Conservation (phyloP, 2,113 vertebrate genomes). For the Dasyprocta punctata region DNA sequence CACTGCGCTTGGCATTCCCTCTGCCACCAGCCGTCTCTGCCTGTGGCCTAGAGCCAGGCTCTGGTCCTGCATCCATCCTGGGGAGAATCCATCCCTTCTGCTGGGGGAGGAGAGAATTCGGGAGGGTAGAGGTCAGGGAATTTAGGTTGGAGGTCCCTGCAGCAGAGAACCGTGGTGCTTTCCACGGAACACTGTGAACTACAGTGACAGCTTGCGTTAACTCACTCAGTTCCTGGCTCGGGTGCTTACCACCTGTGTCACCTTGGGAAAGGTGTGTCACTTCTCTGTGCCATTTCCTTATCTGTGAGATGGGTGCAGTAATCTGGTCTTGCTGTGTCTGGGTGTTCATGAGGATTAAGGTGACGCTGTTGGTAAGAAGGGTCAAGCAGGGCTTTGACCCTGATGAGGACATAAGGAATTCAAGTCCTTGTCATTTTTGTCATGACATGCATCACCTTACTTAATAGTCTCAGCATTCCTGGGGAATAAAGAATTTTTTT, state of each 20-base stretch:
- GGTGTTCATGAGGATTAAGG: not conserved
- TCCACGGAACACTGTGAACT: not conserved
- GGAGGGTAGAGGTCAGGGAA: too few species aligned
- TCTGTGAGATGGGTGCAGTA: not conserved
- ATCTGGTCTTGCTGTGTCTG: not conserved
- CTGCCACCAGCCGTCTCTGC: not conserved
- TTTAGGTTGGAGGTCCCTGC: not conserved
- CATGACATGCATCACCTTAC: not conserved
- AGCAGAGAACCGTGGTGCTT: not conserved
- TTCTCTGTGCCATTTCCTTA: not conserved
- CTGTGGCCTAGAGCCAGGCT: not conserved
- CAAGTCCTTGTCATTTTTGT: not conserved
- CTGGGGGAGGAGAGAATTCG: not conserved
- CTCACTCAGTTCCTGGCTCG: not conserved
- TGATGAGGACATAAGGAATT: not conserved
- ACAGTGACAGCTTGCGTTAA: fast-evolving
- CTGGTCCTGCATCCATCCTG: not conserved
- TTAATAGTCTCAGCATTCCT: not conserved
- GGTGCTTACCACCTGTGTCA: not conserved
- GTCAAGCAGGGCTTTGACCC: not conserved
- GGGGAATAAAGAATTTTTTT: too few species aligned
- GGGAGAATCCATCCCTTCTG: not conserved
- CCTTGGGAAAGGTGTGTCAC: not conserved
- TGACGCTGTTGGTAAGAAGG: not conserved
- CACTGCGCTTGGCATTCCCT: fast-evolving